phyloP scores from a whole-genome alignment of 2,797 vertebrate genomes.

The Epinephelus awoara region DNA sequence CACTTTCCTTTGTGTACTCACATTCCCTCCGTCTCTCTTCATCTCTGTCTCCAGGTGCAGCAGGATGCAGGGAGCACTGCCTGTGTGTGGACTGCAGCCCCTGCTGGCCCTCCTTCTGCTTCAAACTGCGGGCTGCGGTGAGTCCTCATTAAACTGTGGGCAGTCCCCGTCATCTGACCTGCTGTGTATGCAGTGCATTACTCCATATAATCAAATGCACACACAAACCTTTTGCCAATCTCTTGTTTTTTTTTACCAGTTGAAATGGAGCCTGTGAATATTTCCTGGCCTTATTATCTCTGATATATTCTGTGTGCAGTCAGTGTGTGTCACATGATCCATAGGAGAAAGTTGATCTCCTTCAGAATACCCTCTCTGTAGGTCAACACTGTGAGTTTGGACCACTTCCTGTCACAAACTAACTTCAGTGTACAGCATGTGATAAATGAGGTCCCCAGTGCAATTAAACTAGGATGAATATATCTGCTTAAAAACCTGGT shows the following conservation, averaged over 20 bases:
- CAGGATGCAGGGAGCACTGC: conserved; percentile 79
- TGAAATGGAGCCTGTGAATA: neutral
- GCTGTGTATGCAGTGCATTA: neutral
- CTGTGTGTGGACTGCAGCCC: conserved; percentile 75
- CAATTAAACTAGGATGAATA: conserved; percentile 39
- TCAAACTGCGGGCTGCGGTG: conserved; percentile 77
- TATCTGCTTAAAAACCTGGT: conserved; percentile 16
- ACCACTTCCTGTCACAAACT: conserved; percentile 19
- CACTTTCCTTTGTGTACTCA: conserved; percentile 55
- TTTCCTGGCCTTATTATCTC: neutral
- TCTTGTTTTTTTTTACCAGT: neutral
- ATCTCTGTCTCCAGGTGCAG: conserved; percentile 75
- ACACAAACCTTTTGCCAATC: neutral
- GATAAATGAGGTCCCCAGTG: conserved; percentile 22
- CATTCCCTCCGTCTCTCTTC: conserved; percentile 34
- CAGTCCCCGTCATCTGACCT: conserved; percentile 32
- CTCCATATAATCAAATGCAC: conserved; percentile 13
- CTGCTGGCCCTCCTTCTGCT: conserved; percentile 83
- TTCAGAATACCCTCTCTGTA: conserved; percentile 4
- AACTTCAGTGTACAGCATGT: conserved; percentile 10
- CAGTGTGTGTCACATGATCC: conserved; percentile 6
- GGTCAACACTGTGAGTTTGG: conserved; percentile 15
- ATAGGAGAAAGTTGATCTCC: neutral
- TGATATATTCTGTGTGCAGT: neutral
- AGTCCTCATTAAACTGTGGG: conserved; percentile 70